Percentiles rank a stretch among this genome's conserved stretches.
Conservation (phyloP, 2,113 vertebrate species). For the Corythaixoides concolor region DNA sequence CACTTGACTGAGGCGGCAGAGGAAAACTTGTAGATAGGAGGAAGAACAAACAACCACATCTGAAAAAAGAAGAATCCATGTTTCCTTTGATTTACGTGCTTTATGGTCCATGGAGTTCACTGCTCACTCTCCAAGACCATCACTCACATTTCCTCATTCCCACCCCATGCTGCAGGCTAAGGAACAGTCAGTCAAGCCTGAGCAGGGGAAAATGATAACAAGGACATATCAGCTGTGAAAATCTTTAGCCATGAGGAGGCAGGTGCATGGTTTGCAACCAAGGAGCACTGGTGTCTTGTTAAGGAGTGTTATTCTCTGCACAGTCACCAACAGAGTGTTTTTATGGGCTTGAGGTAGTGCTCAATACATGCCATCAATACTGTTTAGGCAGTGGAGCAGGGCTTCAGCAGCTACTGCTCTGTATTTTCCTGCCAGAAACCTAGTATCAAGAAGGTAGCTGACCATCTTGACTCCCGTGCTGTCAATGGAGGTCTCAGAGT, state of each 20-base stretch:
- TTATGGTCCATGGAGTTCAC: neutral
- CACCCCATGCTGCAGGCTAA: rapidly evolving
- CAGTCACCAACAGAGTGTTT: neutral
- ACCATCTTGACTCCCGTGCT: neutral
- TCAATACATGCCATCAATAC: neutral
- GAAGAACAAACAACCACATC: neutral
- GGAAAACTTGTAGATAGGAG: neutral
- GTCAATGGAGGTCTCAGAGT: neutral
- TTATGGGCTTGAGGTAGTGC: neutral
- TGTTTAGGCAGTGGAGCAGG: neutral
- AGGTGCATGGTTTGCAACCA: neutral
- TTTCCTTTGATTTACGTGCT: neutral
- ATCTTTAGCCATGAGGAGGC: neutral
- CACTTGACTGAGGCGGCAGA: neutral
- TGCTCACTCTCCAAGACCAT: neutral
- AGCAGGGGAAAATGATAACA: neutral
- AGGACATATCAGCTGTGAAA: neutral
- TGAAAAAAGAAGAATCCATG: rapidly evolving
- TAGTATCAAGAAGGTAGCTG: neutral
- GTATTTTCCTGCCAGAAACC: neutral
- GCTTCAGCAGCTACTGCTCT: neutral
- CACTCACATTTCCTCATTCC: neutral
- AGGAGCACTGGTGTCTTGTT: neutral
- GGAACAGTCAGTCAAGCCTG: neutral
- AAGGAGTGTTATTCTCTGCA: neutral